Conservation (phyloP, 2,888 invertebrate genomes). For the Mimas tiliae region DNA sequence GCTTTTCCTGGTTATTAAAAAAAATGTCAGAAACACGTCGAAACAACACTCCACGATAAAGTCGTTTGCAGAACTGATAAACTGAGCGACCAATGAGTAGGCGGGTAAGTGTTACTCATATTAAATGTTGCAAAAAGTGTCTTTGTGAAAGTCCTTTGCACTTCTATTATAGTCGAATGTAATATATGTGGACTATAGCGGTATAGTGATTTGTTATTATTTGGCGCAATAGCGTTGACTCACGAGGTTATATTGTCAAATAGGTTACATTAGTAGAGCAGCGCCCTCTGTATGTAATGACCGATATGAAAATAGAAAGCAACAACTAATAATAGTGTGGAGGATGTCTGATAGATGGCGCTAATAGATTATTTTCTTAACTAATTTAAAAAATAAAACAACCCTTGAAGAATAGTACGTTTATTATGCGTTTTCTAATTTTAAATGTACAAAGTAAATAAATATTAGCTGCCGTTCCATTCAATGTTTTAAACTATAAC, state of each 20-base stretch:
- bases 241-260: slow-evolving; percentile 16
- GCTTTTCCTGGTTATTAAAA: slow-evolving; percentile 33
- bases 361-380: not conserved
- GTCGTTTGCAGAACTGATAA: slow-evolving; percentile 46
- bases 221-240: not conserved
- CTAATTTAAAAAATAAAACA: slow-evolving; percentile 15
- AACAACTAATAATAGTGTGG: not conserved
- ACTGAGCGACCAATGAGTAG: slow-evolving; percentile 43
- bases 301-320: not conserved
- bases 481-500: slow-evolving; percentile 42
- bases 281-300: slow-evolving; percentile 42
- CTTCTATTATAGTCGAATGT: not conserved
- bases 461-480: slow-evolving; percentile 55
- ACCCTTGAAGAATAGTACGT: slow-evolving; percentile 45
- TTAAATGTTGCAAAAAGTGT: slow-evolving; percentile 41
- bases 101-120: slow-evolving; percentile 49
- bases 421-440: slow-evolving; percentile 66
- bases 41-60: slow-evolving; percentile 39
- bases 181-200: not conserved
- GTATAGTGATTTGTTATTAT: not conserved
- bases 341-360: slow-evolving; percentile 2
- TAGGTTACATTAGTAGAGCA: slow-evolving; percentile 4
- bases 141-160: not conserved
- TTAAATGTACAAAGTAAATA: slow-evolving; percentile 50
- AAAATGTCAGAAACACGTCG: slow-evolving; percentile 29